phyloP scores from a whole-genome alignment of 2,888 invertebrate species.

The Sthenelais limicola region DNA sequence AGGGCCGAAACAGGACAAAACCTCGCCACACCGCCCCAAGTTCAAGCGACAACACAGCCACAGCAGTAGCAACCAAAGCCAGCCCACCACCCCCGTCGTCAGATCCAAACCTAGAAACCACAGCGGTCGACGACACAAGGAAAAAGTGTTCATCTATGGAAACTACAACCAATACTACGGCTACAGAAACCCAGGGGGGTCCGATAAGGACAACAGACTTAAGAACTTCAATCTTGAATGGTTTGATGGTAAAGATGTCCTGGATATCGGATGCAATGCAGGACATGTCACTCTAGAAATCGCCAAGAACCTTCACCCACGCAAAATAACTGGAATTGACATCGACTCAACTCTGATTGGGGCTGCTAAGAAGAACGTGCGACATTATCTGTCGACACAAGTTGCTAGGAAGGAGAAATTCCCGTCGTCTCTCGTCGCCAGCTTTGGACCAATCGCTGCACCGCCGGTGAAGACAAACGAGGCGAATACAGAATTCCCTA shows the following conservation, averaged over 20 bases:
- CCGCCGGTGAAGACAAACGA: slow-evolving; percentile 55
- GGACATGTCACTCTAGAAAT: slow-evolving; percentile 94
- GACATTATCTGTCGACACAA: slow-evolving; percentile 77
- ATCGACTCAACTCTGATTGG: slow-evolving; percentile 91
- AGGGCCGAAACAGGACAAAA: slow-evolving; percentile 35
- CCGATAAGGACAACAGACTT: slow-evolving; percentile 84
- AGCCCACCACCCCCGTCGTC: background rate
- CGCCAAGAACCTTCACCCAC: slow-evolving; percentile 88
- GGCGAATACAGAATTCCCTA: slow-evolving; percentile 79
- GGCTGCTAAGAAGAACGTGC: slow-evolving; percentile 82
- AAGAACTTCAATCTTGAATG: slow-evolving; percentile 86
- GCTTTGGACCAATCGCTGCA: slow-evolving; percentile 85
- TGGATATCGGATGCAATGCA: slow-evolving; percentile 98
- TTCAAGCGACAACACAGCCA: slow-evolving; percentile 30
- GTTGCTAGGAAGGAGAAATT: slow-evolving; percentile 73
- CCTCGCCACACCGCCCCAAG: slow-evolving; percentile 43
- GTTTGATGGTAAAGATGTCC: slow-evolving; percentile 89
- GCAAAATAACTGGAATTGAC: slow-evolving; percentile 91
- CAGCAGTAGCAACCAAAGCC: slow-evolving; percentile 26
- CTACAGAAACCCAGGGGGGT: slow-evolving; percentile 87
- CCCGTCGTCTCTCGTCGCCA: slow-evolving; percentile 90
- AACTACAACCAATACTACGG: slow-evolving; percentile 98
- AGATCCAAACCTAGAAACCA: background rate
- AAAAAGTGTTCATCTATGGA: slow-evolving; percentile 89
- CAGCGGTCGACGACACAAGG: slow-evolving; percentile 75